Percentiles rank a stretch among this genome's conserved stretches.
phyloP scores from a whole-genome alignment of 2,888 invertebrate species.

The Muscina levida region DNA sequence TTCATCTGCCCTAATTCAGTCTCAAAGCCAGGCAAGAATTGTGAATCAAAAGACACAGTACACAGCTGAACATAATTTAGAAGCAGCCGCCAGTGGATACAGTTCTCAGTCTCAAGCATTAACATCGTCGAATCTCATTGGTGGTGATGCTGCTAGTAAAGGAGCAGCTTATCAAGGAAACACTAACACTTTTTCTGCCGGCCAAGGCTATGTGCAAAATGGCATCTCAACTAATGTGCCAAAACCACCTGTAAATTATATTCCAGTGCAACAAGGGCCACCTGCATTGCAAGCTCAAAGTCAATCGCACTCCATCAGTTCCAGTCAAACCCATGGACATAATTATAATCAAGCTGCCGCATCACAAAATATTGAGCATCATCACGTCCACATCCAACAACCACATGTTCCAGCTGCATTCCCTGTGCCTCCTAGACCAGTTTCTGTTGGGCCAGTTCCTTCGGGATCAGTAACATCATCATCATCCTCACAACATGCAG shows the following conservation, averaged over 20 bases:
- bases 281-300: constrained; percentile 26
- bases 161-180: constrained; percentile 31
- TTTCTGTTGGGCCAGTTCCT: background rate
- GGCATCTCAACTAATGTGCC: background rate
- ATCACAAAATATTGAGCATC: constrained; percentile 49
- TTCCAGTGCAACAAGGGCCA: background rate
- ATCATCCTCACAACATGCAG: constrained; percentile 7
- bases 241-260: constrained; percentile 12
- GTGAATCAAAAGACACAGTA: constrained; percentile 65
- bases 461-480: background rate
- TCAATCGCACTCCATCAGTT: constrained; percentile 20
- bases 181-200: constrained; percentile 54
- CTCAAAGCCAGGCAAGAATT: constrained; percentile 69
- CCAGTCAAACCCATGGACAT: background rate
- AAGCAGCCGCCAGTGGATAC: constrained; percentile 55
- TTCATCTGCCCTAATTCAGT: constrained; percentile 61
- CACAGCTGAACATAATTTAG: constrained; percentile 45
- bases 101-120: constrained; percentile 54
- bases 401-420: background rate
- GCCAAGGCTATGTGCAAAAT: constrained; percentile 58
- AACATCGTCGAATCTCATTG: too few relatives aligned
- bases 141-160: background rate
- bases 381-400: constrained; percentile 18
- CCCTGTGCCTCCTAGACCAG: constrained; percentile 1
- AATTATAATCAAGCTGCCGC: background rate